These are phyloP conservation scores for Lepidocyrtoides sp. DNA, from an alignment of 2,888 invertebrate species.

Conservation along the genomic window DNA sequence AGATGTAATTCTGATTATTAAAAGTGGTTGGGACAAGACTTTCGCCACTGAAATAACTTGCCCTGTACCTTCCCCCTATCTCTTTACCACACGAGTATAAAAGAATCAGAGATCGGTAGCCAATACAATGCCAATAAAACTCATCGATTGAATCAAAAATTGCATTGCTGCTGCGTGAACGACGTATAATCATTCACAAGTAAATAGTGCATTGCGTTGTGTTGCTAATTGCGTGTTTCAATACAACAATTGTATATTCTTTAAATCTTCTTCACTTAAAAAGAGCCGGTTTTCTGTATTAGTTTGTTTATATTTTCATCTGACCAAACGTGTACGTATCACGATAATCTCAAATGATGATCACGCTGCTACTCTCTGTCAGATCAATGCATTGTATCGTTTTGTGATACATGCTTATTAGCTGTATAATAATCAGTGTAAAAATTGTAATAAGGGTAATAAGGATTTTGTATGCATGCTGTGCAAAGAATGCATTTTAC, in stretches of 20 bases:
- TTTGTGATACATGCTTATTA: constrained; percentile 5
- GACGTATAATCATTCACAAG: neutral
- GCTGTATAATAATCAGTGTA: neutral
- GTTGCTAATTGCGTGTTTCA: constrained; percentile 49
- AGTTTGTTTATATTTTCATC: constrained; percentile 15
- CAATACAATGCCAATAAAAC: constrained; percentile 37
- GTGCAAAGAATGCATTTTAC: neutral
- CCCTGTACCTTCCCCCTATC: neutral
- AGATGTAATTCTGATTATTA: constrained; percentile 64
- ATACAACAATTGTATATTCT: neutral
- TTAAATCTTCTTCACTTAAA: neutral
- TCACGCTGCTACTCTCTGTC: no score
- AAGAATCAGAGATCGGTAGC: constrained; percentile 54
- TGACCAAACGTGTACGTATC: neutral
- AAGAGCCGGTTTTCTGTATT: constrained; percentile 24
- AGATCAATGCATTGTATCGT: neutral
- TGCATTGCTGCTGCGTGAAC: neutral
- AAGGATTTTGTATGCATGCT: neutral
- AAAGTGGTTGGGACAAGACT: constrained; percentile 66
- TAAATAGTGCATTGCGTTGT: constrained; percentile 15
- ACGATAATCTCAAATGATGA: neutral
- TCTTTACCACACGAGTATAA: neutral
- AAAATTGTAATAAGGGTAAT: neutral
- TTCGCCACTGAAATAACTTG: constrained; percentile 38
- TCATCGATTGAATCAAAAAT: neutral